These are phyloP conservation scores for Polypedilum vanderplanki DNA, from an alignment of 1,140 invertebrate genomes.

Conservation along the genomic window DNA sequence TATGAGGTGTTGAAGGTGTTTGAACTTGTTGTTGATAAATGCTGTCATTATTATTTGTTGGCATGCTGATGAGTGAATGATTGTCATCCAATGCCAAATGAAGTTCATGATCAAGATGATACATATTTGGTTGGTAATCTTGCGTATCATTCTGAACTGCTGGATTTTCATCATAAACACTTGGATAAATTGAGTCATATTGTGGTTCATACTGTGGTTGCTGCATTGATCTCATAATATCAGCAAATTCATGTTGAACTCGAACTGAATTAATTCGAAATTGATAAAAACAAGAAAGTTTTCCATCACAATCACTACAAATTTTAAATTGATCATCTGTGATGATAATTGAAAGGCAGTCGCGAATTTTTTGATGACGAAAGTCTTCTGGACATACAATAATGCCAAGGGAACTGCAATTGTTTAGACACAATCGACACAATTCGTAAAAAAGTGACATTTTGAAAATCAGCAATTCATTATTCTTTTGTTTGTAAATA, in stretches of 20 bases:
- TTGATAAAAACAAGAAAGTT: slow-evolving; percentile 1
- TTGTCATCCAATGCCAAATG: slow-evolving; percentile 3
- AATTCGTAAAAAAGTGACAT: too few relatives aligned
- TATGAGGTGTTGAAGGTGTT: not conserved
- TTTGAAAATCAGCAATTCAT: too few relatives aligned
- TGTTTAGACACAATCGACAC: too few relatives aligned
- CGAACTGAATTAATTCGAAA: not conserved
- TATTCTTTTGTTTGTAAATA: too few relatives aligned
- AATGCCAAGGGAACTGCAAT: too few relatives aligned
- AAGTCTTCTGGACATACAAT: too few relatives aligned
- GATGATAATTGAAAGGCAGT: too few relatives aligned
- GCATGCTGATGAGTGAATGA: not conserved
- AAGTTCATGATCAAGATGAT: not conserved
- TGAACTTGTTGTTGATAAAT: slow-evolving; percentile 2
- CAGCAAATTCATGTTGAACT: slow-evolving; percentile 2
- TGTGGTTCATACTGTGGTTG: not conserved
- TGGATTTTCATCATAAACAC: not conserved
- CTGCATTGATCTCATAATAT: not conserved
- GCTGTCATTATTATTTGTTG: not conserved
- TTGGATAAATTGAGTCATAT: not conserved
- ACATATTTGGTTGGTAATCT: not conserved
- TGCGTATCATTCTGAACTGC: not conserved
- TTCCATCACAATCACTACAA: slow-evolving; percentile 2
- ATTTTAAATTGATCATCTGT: not conserved
- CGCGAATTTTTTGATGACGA: too few relatives aligned